Percentiles rank a stretch among this genome's conserved stretches.
phyloP scores from a whole-genome alignment of 2,888 invertebrate genomes.

The Andrena bicolor region DNA sequence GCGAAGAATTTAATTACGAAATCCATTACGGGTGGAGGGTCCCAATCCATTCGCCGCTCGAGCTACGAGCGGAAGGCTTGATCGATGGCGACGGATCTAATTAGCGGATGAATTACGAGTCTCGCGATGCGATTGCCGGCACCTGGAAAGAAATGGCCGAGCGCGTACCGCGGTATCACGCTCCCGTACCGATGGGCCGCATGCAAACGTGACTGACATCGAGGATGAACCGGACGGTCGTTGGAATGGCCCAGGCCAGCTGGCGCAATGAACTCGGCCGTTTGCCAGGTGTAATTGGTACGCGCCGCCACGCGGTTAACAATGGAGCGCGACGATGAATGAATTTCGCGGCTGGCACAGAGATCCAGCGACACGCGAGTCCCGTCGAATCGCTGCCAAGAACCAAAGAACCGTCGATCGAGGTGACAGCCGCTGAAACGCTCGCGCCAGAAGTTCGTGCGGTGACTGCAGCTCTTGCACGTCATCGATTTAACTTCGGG shows the following conservation, averaged over 20 bases:
- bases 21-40: conserved; percentile 14
- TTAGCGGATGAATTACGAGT: conserved; percentile 23
- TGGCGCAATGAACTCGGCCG: conserved; percentile 58
- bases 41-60: conserved; percentile 7
- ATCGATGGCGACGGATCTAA: conserved; percentile 24
- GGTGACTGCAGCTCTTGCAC: not conserved
- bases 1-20: conserved; percentile 36
- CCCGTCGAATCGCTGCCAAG: conserved; percentile 43
- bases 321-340: conserved; percentile 51
- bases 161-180: conserved; percentile 20
- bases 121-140: conserved; percentile 8
- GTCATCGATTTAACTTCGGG: too few relatives aligned
- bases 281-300: conserved; percentile 63
- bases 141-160: conserved; percentile 47
- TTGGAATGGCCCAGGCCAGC: conserved; percentile 18
- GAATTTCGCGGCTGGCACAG: conserved; percentile 41
- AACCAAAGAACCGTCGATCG: not conserved
- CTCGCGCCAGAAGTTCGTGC: conserved; percentile 9
- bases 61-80: not conserved
- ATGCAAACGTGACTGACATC: conserved; percentile 44
- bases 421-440: not conserved
- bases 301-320: conserved; percentile 46
- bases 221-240: conserved; percentile 12
- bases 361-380: conserved; percentile 11
- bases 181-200: conserved; percentile 38